Evolutionary conservation across 2,888 invertebrate genomes (phyloP).

Genomic region (Pristionchus japonicus): DNA sequence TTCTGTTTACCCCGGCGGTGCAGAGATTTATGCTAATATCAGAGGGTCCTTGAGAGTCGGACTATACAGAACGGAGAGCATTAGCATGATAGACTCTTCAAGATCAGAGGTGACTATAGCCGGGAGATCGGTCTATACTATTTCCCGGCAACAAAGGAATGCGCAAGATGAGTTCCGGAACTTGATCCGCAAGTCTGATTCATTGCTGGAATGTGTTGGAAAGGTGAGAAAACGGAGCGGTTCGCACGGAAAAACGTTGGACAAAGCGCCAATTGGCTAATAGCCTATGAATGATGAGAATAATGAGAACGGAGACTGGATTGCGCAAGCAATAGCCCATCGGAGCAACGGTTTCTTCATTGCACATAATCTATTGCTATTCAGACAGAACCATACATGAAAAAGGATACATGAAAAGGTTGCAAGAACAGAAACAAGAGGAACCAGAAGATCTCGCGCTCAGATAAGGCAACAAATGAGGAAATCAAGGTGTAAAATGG

Average conservation of each 20-base stretch:
- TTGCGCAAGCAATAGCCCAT: no score
- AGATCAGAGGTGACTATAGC: background rate
- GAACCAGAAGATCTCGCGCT: background rate
- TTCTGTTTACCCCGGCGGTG: background rate
- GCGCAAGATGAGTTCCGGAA: background rate
- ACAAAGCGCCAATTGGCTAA: background rate
- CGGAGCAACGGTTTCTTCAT: no score
- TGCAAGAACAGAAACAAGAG: background rate
- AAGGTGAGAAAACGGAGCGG: background rate
- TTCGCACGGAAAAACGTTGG: background rate
- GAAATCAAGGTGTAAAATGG: background rate
- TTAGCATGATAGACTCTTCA: background rate
- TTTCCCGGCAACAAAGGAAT: background rate
- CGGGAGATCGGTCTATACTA: background rate
- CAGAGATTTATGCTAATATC: constrained; percentile 34
- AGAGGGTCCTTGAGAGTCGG: background rate
- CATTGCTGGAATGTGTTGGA: background rate
- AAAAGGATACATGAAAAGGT: background rate
- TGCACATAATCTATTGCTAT: no score
- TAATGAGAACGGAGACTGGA: constrained; percentile 8
- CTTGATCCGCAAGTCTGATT: background rate
- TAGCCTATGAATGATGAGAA: background rate
- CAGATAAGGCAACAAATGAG: background rate
- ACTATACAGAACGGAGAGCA: background rate
- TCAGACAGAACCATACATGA: no score